phyloP scores from a whole-genome alignment of 2,797 vertebrate species.

The Halcyon leucocephala region DNA sequence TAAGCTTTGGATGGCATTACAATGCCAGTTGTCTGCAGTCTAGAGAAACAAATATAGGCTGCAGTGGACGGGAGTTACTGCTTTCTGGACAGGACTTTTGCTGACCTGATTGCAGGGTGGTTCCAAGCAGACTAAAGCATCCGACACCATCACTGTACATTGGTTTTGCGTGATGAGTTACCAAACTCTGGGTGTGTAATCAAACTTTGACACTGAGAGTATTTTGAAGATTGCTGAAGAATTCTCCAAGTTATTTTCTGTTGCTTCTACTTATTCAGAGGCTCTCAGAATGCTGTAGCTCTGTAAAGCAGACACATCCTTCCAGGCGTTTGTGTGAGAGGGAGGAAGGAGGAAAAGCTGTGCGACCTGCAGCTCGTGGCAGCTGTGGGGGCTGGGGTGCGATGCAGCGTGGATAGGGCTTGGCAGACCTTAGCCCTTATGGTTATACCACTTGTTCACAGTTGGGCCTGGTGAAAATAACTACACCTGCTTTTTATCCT shows the following conservation, averaged over 20 bases:
- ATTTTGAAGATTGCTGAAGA: background rate
- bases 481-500: too few relatives aligned
- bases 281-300: background rate
- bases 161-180: background rate
- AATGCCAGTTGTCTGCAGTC: conserved; percentile 13
- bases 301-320: background rate
- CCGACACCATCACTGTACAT: fast-evolving
- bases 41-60: background rate
- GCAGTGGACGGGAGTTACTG: background rate
- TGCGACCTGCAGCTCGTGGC: background rate
- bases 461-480: background rate
- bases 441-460: background rate
- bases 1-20: background rate
- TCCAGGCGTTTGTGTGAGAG: background rate
- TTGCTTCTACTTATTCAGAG: background rate
- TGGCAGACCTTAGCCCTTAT: background rate
- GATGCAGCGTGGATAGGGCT: background rate
- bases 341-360: background rate
- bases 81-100: background rate
- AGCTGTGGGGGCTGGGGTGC: background rate
- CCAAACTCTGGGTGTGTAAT: background rate
- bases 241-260: background rate
- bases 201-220: background rate
- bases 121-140: background rate
- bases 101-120: background rate